Evolutionary conservation across 2,888 invertebrate genomes (phyloP), one percentile per base, ranked within the genome.

Genomic region (Strigamia transsilvanica): DNA sequence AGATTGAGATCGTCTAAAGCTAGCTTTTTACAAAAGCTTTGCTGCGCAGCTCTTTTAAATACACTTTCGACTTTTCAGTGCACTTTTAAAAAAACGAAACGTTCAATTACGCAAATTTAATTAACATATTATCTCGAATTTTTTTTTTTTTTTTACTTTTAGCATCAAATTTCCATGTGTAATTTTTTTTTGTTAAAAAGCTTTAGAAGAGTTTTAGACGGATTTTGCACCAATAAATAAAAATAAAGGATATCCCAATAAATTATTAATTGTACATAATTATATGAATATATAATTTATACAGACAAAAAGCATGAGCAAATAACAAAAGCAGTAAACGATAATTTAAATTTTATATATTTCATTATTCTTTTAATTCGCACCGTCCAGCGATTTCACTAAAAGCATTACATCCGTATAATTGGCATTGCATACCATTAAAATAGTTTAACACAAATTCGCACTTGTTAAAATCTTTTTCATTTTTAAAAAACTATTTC

Each of bases 21-120:
- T 51, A 51, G 51, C 51, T 51, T 51, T 15, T 51, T 51, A 51
- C 51, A 18, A 51, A 51, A 51, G 51, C 51, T 51, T 51, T 51
- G 51, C 51, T 51, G 51, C 51, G n/a, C 51, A 3, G 51, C 51
- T 15, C 15, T 18, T 51, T 66, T 66, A 61, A 32, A 9, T 15
- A 66, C 15, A 66, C 32, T 66, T 23, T 6, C 66, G 21, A 66
- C 32, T 66, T 23, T n/a, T 6, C 66, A 6, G 23, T 66, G 66
- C 66, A 6, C 27, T 27, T 66, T 66, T 66, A 66, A 23, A 66
- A 6, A 13, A 23, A 66, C 32, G 66, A 18, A 61, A 61, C 61
- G 61, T 61, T 61, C 61, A 61, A 66, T 66, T 66, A 66, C 23
- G 23, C 66, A 23, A 66, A 66, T 66, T 66, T 66, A 12, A 66